These are phyloP conservation scores for Atherinomorus stipes DNA, from an alignment of 2,113 vertebrate species.

Conservation along the genomic window DNA sequence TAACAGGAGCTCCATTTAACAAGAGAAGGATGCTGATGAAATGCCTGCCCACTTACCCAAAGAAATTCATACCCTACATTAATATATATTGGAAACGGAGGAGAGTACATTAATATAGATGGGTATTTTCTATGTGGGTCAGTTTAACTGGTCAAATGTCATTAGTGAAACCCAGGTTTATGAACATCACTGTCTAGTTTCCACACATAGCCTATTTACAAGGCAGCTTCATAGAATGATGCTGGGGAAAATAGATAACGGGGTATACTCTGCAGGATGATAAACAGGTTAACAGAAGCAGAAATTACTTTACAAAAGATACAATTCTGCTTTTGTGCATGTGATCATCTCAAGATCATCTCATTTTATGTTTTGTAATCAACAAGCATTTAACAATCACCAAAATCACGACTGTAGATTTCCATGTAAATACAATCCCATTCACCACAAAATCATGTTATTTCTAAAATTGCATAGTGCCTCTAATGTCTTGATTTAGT, in stretches of 20 bases:
- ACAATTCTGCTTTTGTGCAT: background rate
- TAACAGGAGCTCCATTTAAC: slow-evolving; percentile 66
- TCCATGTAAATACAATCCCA: no score
- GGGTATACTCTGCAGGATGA: no score
- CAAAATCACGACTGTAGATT: background rate
- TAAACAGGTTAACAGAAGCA: no score
- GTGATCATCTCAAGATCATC: no score
- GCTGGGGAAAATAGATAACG: background rate
- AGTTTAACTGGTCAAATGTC: slow-evolving; percentile 68
- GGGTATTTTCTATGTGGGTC: slow-evolving; percentile 69
- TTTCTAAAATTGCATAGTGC: no score
- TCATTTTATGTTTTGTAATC: no score
- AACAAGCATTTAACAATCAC: background rate
- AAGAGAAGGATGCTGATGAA: slow-evolving; percentile 65
- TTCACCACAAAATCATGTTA: no score
- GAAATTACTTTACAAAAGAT: background rate
- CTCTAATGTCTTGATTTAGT: background rate
- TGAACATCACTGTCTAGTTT: slow-evolving; percentile 41
- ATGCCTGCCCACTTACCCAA: slow-evolving; percentile 55
- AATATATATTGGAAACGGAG: slow-evolving; percentile 80
- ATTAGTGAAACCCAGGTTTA: slow-evolving; percentile 55
- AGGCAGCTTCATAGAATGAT: background rate
- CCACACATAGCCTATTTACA: slow-evolving; percentile 25
- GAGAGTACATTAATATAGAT: slow-evolving; percentile 81
- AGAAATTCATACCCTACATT: slow-evolving; percentile 72